Percentiles rank a stretch among this genome's conserved stretches.
Conservation (phyloP, 2,113 vertebrate genomes). For the Pachyramphus minor region DNA sequence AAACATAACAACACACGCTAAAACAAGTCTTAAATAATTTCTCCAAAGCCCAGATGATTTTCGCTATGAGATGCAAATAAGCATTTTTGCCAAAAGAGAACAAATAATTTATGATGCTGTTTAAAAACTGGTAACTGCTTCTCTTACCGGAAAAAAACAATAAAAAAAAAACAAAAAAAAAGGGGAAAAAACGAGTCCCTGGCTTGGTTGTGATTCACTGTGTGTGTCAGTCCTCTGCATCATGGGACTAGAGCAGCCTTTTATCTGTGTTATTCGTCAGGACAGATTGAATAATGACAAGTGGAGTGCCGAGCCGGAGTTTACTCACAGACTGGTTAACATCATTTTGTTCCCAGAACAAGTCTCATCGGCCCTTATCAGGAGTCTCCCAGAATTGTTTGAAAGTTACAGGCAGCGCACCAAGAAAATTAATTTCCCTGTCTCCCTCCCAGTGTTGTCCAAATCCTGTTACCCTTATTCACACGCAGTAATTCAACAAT, state of each 20-base stretch:
- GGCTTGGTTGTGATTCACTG: slow-evolving; percentile 25
- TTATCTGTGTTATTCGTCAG: slow-evolving; percentile 18
- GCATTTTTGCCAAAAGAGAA: slow-evolving; percentile 30
- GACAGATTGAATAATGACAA: slow-evolving; percentile 42
- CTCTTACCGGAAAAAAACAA: slow-evolving; percentile 18
- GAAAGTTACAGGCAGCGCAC: slow-evolving; percentile 41
- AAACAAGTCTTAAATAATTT: slow-evolving; percentile 24
- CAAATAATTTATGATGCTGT: slow-evolving; percentile 28
- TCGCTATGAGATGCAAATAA: neutral
- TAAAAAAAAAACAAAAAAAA: neutral
- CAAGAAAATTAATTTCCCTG: slow-evolving; percentile 37
- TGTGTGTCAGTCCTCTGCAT: neutral
- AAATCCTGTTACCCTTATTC: slow-evolving; percentile 28
- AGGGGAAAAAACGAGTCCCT: neutral
- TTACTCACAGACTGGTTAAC: slow-evolving; percentile 41
- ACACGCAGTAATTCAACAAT: neutral
- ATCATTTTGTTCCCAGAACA: slow-evolving; percentile 44
- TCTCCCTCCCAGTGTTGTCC: neutral
- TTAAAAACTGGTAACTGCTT: slow-evolving; percentile 17
- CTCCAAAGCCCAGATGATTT: slow-evolving; percentile 30
- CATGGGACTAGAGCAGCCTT: slow-evolving; percentile 21
- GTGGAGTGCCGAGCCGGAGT: neutral
- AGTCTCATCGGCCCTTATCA: slow-evolving; percentile 45
- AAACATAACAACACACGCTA: neutral
- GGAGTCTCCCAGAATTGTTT: slow-evolving; percentile 8